Conservation (phyloP, 2,113 vertebrate species). For the Lepisosteus oculatus region DNA sequence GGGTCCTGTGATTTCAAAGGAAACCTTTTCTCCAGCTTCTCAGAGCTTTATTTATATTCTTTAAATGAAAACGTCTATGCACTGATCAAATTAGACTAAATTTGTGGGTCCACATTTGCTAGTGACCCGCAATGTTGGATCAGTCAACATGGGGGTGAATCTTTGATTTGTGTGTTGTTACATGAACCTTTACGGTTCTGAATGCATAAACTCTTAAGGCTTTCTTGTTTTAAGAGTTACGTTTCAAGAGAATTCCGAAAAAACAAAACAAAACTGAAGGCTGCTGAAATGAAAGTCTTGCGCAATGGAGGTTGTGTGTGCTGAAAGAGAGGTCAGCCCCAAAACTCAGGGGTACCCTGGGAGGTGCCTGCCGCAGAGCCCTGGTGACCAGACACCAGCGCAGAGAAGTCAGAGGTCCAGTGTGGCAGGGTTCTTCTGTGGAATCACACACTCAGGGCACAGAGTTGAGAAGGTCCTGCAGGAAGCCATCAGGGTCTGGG, state of each 20-base stretch:
- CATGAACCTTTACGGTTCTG: slow-evolving; percentile 44
- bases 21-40: slow-evolving; percentile 32
- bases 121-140: slow-evolving; percentile 23
- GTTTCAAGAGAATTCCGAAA: slow-evolving; percentile 38
- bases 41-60: slow-evolving; percentile 30
- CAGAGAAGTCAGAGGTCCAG: slow-evolving; percentile 25
- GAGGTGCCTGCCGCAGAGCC: slow-evolving; percentile 35
- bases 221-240: slow-evolving; percentile 46
- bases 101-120: slow-evolving; percentile 41
- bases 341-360: slow-evolving; percentile 30
- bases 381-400: slow-evolving; percentile 24
- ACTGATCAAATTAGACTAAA: slow-evolving; percentile 42
- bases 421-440: slow-evolving; percentile 18
- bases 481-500: slow-evolving; percentile 84
- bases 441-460: slow-evolving; percentile 75
- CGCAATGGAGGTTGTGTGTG: slow-evolving; percentile 37
- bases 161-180: slow-evolving; percentile 42
- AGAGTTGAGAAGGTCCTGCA: slow-evolving; percentile 92
- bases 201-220: slow-evolving; percentile 43
- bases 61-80: slow-evolving; percentile 45
- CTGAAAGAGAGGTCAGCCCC: background rate
- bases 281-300: slow-evolving; percentile 30
- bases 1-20: slow-evolving; percentile 23
- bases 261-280: slow-evolving; percentile 28
- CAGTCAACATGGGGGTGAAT: slow-evolving; percentile 23